Evolutionary conservation across 2,797 vertebrate genomes (phyloP), one percentile per base, ranked within the genome.

Genomic region (Myoxocephalus aenaeus): DNA sequence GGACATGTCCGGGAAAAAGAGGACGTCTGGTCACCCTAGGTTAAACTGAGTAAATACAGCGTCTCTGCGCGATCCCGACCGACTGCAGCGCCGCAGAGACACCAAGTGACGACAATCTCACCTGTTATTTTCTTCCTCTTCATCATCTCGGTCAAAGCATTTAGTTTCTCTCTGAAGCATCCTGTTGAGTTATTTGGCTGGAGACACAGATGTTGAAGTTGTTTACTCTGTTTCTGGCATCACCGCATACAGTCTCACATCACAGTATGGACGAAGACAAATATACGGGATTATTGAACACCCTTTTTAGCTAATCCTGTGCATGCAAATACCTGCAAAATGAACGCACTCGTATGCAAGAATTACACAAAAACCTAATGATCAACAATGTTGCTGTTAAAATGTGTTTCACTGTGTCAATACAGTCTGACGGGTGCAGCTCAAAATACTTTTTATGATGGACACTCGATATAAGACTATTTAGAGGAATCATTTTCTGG

Each of bases 401-500:
- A 65, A 17, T 11, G 9, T 40, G 36, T 63, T 17, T 63, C 7
- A 36, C 10, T 59, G 0, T 25, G 22, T 10, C 36, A 58, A 44
- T 63, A 17, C 15, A 27, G 40, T 12, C 15, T 27, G 25, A 27
- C 25, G 25, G 25, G 25, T 27, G 79, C 72, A 18, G 57, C 44
- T 38, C 79, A 67, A 85, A 77, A 63, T 44, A 42, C 12, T 71
- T 77, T 68, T 68, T 76, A 44, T 75, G 56, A 44, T 44, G 82
- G 89, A 91, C 70, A 90, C 72, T 70, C 79, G 87, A 93, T 92
- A 89, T 88, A 65, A 86, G 81, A 87, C 89, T 89, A 85, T 93
- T 92, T 83, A 83, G 87, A 92, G 92, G 14, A 90, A 92, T 91
- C 56, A 91, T 92, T 92, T 27, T 91, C 72, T 86, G 77, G 65